Percentiles rank a stretch among this genome's conserved stretches.
Conservation (phyloP, 2,113 vertebrate species). For the Dicaeum eximium region DNA sequence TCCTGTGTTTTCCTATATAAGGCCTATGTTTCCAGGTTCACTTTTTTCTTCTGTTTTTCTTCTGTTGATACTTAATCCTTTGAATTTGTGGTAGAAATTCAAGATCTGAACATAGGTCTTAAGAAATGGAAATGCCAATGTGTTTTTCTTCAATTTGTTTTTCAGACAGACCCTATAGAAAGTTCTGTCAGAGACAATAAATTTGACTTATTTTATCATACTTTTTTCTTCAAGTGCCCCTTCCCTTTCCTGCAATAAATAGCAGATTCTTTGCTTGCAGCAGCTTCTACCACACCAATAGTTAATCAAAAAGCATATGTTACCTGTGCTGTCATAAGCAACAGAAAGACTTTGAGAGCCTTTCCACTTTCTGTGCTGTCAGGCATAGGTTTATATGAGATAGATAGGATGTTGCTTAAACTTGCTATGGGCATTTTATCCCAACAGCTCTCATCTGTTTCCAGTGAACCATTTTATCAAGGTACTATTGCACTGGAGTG, state of each 20-base stretch:
- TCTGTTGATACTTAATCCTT: neutral
- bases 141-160: neutral
- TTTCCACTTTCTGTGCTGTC: constrained; percentile 2
- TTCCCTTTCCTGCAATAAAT: neutral
- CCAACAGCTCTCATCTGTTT: constrained; percentile 54
- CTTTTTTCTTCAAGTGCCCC: neutral
- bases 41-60: neutral
- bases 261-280: neutral
- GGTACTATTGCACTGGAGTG: constrained; percentile 50
- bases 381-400: constrained; percentile 10
- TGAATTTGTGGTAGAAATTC: neutral
- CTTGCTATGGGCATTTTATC: constrained; percentile 34
- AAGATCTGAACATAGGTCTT: neutral
- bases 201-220: neutral
- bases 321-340: constrained; percentile 2
- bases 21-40: neutral
- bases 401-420: constrained; percentile 15
- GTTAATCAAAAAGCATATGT: constrained; percentile 34
- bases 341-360: neutral
- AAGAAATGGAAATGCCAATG: neutral
- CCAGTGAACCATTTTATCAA: constrained; percentile 57
- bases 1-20: neutral
- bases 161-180: neutral
- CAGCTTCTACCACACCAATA: neutral
- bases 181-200: neutral